A percentile compares a stretch with the other conserved stretches of the same genome.
phyloP scores from a whole-genome alignment of 1,140 invertebrate genomes.

The Rhopalosiphum padi region DNA sequence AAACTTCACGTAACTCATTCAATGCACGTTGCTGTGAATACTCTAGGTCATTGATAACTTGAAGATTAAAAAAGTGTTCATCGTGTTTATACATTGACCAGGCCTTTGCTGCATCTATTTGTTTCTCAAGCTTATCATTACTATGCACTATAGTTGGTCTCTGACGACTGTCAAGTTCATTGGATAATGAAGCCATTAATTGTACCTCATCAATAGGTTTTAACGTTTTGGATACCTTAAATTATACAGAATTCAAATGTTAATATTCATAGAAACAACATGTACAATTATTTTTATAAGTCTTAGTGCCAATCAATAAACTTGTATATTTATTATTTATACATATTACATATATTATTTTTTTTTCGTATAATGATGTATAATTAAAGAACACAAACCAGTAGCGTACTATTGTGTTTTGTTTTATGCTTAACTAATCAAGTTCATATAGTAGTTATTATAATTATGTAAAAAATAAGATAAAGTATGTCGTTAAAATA shows the following conservation, averaged over 20 bases:
- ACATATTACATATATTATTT: no score
- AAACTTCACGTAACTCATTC: slow-evolving; percentile 76
- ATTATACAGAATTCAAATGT: not conserved
- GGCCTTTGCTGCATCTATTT: slow-evolving; percentile 71
- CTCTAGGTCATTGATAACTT: slow-evolving; percentile 73
- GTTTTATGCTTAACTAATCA: not conserved
- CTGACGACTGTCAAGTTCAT: slow-evolving; percentile 69
- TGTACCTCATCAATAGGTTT: slow-evolving; percentile 86
- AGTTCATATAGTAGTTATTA: no score
- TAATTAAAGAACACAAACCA: not conserved
- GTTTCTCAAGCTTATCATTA: slow-evolving; percentile 66
- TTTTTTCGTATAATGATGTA: not conserved
- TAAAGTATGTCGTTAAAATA: no score
- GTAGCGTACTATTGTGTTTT: not conserved
- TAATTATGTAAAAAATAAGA: no score
- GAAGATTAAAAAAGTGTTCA: slow-evolving; percentile 71
- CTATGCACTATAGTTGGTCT: slow-evolving; percentile 65
- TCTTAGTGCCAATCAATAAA: no score
- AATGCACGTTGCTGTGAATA: slow-evolving; percentile 78
- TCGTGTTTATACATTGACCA: slow-evolving; percentile 76
- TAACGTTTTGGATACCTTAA: slow-evolving; percentile 66
- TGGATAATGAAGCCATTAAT: slow-evolving; percentile 71
- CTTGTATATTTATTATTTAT: no score
- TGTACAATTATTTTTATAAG: not conserved
- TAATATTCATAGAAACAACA: not conserved